Base-by-base conservation (phyloP, 2,113 vertebrate genomes). In the Seriola aureovittata region DNA sequence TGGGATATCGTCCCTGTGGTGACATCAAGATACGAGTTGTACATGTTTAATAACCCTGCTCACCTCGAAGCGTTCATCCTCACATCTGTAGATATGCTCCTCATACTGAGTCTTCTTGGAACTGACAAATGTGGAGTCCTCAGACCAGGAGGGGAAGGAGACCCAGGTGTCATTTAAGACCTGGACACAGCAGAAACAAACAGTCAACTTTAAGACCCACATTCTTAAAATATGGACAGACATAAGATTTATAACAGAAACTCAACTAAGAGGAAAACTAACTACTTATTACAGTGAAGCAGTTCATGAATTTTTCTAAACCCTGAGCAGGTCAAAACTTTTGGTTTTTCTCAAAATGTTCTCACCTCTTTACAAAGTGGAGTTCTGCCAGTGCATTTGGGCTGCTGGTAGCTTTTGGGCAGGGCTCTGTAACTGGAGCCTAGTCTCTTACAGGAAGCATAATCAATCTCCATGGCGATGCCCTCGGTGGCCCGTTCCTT, bases 381-480 rank as follows among this genome's bases (percentile, higher is more conserved):
- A 19, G 98, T 99, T 86, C 98, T 93, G 68, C 98, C 98, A 0
- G 97, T 99, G 85, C 98, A 99, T 89, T 99, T 99, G 91, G 98
- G 98, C 80, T 99, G 98, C 91, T 98, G 97, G 95, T 98, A 99
- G 92, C 97, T 99, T 93, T 99, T 99, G 59, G 98, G 98, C 48
- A 99, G 92, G 40, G 98, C 98, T 89, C 98, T 92, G 93, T 99
- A 99, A 95, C 98, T 99, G 84, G 98, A 99, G 84, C 98, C 98
- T 42, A 99, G 91, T 64, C 97, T 95, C 92, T 99, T 99, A 90
- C 98, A 99, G 72, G 98, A 99, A 57, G 98, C 97, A 50, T 99
- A 99, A 91, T 99, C 98, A 59, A 99, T 99, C 92, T 99, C 98
- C 98, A 99, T 99, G 87, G 98, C 98, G 86, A 99, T 99, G 71